phyloP scores from a whole-genome alignment of 2,113 vertebrate genomes.

The Heptranchias perlo region DNA sequence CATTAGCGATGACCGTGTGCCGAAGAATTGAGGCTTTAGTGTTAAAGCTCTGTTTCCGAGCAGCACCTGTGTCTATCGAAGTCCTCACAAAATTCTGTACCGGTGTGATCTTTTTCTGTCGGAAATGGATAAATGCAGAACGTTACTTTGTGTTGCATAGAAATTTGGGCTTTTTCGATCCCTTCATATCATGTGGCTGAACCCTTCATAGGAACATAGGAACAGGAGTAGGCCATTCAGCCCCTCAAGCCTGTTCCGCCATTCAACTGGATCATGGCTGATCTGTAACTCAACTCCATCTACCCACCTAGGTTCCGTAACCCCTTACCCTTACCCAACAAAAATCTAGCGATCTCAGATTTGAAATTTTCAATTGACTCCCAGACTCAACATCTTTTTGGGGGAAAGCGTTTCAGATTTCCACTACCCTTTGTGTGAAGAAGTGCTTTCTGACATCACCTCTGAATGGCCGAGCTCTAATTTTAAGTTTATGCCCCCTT shows the following conservation, averaged over 20 bases:
- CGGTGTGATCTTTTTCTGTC: too few species aligned
- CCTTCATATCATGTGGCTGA: not conserved
- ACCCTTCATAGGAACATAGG: not conserved
- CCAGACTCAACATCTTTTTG: not conserved
- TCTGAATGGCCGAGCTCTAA: not conserved
- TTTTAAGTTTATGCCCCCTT: not conserved
- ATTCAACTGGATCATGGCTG: not conserved
- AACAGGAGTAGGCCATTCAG: too few species aligned
- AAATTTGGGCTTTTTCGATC: not conserved
- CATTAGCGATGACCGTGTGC: too few species aligned
- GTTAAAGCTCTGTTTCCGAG: too few species aligned
- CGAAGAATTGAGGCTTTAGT: too few species aligned
- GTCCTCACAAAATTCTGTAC: too few species aligned
- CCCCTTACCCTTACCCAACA: not conserved
- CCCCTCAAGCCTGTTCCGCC: not conserved
- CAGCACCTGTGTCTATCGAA: not conserved
- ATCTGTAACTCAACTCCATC: not conserved
- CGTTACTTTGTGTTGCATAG: not conserved
- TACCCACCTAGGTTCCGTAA: too few species aligned
- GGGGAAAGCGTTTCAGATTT: not conserved
- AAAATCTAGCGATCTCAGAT: not conserved
- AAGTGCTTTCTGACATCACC: not conserved
- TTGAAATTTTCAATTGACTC: not conserved
- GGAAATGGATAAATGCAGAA: too few species aligned
- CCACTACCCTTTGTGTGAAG: not conserved